phyloP scores from a whole-genome alignment of 2,888 invertebrate species.

The Chymomyza fuscimana region DNA sequence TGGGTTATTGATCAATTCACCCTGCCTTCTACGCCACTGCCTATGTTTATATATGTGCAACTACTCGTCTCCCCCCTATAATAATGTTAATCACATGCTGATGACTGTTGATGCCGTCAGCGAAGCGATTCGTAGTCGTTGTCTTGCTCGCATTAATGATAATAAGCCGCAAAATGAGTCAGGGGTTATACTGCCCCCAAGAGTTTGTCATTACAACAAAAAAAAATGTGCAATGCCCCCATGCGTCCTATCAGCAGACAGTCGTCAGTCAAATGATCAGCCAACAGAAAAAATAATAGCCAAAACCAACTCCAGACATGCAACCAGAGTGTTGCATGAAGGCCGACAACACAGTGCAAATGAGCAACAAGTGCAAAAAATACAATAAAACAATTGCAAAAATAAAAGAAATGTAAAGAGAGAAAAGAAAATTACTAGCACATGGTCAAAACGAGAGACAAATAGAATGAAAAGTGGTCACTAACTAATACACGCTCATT shows the following conservation, averaged over 20 bases:
- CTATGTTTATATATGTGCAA: background rate
- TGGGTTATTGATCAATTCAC: no score
- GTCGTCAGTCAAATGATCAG: background rate
- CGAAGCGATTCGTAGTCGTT: background rate
- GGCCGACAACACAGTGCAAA: background rate
- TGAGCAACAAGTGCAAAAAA: conserved; percentile 50
- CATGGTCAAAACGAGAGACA: conserved; percentile 42
- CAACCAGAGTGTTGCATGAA: conserved; percentile 22
- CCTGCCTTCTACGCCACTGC: no score
- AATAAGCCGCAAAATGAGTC: background rate
- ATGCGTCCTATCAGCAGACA: background rate
- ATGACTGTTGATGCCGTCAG: background rate
- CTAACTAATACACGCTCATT: background rate
- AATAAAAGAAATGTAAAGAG: conserved; percentile 13
- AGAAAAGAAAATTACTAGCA: conserved; percentile 40
- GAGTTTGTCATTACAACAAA: no score
- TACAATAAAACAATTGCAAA: conserved; percentile 9
- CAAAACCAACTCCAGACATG: conserved; percentile 30
- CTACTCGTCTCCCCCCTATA: background rate
- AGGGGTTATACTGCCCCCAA: no score
- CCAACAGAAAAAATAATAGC: background rate
- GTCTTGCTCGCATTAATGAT: background rate
- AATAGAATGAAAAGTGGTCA: conserved; percentile 16
- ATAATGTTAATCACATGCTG: background rate
- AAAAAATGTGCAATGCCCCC: no score